These are phyloP conservation scores for Hydropsyche betteni DNA, from an alignment of 2,888 invertebrate species.

Conservation along the genomic window DNA sequence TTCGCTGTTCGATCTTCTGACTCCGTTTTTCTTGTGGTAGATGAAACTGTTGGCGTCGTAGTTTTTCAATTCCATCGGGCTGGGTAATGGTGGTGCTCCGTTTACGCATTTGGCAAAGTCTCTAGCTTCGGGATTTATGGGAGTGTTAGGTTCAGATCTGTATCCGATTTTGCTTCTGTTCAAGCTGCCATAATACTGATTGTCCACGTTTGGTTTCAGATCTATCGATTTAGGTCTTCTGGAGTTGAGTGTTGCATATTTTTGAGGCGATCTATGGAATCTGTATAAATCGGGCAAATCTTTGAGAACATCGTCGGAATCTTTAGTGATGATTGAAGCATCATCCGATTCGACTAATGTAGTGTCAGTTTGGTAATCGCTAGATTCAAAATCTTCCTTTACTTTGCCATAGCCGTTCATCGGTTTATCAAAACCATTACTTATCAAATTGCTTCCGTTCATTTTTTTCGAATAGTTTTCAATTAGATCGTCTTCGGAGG, in stretches of 20 bases:
- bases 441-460: constrained; percentile 28
- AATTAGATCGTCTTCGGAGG: constrained; percentile 36
- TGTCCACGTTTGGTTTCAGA: constrained; percentile 59
- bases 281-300: constrained; percentile 65
- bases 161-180: constrained; percentile 63
- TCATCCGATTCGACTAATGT: constrained; percentile 62
- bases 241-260: constrained; percentile 64
- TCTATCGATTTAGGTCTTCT: constrained; percentile 65
- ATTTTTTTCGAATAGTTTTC: constrained; percentile 15
- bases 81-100: constrained; percentile 52
- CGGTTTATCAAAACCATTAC: constrained; percentile 18
- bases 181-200: constrained; percentile 60
- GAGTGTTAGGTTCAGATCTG: constrained; percentile 65
- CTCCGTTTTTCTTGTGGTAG: constrained; percentile 62
- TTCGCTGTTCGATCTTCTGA: constrained; percentile 64
- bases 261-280: constrained; percentile 65
- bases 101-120: constrained; percentile 48
- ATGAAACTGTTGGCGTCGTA: constrained; percentile 63
- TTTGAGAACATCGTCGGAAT: constrained; percentile 64
- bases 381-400: constrained; percentile 1
- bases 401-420: constrained; percentile 2
- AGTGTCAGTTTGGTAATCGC: constrained; percentile 54
- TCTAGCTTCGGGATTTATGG: constrained; percentile 57
- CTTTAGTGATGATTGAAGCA: constrained; percentile 56
- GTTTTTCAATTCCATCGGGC: constrained; percentile 60